Conservation (phyloP, 2,113 vertebrate genomes). For the Zeus faber region DNA sequence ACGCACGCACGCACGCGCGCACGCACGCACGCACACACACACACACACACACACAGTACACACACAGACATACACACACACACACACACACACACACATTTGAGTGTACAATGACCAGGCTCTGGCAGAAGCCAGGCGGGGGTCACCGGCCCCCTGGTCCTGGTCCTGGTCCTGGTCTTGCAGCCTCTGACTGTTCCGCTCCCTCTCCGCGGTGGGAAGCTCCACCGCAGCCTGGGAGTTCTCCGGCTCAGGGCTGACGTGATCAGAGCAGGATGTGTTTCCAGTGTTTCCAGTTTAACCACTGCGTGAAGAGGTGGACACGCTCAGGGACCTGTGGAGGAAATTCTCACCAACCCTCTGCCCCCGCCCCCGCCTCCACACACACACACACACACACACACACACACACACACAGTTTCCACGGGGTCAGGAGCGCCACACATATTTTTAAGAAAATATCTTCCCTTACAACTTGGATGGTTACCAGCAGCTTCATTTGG, state of each 20-base stretch:
- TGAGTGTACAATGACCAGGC: background rate
- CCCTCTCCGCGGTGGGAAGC: conserved; percentile 51
- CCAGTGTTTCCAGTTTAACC: conserved; percentile 64
- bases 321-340: conserved; percentile 58
- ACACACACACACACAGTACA: conserved; percentile 20
- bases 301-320: conserved; percentile 43
- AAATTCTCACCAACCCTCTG: conserved; percentile 63
- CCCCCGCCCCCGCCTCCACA: too few relatives aligned
- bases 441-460: too few relatives aligned
- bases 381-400: too few relatives aligned
- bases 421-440: too few relatives aligned
- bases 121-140: conserved; percentile 4
- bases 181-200: conserved; percentile 52
- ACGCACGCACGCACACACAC: conserved; percentile 8
- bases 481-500: too few relatives aligned
- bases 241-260: conserved; percentile 49
- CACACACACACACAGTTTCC: too few relatives aligned
- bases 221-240: conserved; percentile 46
- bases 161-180: conserved; percentile 29
- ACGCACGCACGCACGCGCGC: conserved; percentile 19
- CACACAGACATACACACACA: background rate
- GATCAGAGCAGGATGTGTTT: conserved; percentile 70
- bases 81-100: background rate
- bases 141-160: too few relatives aligned
- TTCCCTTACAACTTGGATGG: too few relatives aligned